Evolutionary conservation across 1,140 invertebrate species (phyloP).

Genomic region (Danaus plexippus): DNA sequence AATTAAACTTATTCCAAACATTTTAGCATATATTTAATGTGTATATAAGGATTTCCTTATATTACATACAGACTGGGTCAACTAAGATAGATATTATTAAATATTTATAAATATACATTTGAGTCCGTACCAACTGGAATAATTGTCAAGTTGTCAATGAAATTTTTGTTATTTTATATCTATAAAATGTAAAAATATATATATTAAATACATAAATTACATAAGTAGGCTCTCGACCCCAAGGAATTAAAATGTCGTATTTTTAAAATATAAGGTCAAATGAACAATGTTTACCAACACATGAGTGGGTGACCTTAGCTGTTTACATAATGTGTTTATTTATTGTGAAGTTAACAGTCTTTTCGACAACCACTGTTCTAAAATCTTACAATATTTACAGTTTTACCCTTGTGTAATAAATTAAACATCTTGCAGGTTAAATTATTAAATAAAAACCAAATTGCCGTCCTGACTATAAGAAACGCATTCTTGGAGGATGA

Average conservation of each 20-base stretch:
- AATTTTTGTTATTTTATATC: no score
- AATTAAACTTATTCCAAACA: no score
- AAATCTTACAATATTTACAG: slow-evolving; percentile 12
- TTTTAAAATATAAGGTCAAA: slow-evolving; percentile 15
- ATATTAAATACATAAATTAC: no score
- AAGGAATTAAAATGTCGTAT: slow-evolving; percentile 2
- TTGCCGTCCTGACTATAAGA: slow-evolving; percentile 47
- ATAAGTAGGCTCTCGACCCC: neutral
- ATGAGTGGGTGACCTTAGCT: slow-evolving; percentile 24
- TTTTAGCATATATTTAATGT: no score
- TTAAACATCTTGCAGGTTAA: slow-evolving; percentile 41
- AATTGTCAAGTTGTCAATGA: no score
- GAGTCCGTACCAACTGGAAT: no score
- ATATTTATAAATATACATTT: no score
- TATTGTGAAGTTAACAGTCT: slow-evolving; percentile 17
- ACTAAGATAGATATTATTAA: no score
- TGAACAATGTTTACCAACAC: slow-evolving; percentile 23
- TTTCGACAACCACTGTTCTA: slow-evolving; percentile 15
- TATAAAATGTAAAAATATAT: no score
- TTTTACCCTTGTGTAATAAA: slow-evolving; percentile 1
- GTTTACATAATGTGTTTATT: slow-evolving; percentile 30
- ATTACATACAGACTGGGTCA: no score
- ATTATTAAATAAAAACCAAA: slow-evolving; percentile 40
- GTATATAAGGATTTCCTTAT: no score
- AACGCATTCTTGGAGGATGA: slow-evolving; percentile 51